These are phyloP conservation scores for Cetonia aurata DNA, from an alignment of 2,888 invertebrate species.

Conservation along the genomic window DNA sequence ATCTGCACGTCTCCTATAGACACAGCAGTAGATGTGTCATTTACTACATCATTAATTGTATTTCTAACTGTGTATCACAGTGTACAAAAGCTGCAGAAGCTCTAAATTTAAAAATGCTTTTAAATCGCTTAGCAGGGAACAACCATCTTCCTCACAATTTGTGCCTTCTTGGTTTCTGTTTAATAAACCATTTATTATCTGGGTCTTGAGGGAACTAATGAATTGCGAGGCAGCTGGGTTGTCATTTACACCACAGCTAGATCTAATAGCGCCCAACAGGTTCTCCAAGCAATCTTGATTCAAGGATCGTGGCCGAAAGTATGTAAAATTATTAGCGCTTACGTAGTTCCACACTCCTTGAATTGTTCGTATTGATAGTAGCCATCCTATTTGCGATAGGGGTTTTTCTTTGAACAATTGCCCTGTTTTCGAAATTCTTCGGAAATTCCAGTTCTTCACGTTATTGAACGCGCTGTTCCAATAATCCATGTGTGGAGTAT, in stretches of 20 bases:
- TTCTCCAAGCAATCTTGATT: conserved; percentile 52
- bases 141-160: conserved; percentile 47
- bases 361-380: conserved; percentile 37
- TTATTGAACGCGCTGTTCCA: conserved; percentile 45
- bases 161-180: conserved; percentile 14
- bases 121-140: conserved; percentile 4
- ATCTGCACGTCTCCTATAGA: too few relatives aligned
- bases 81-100: too few relatives aligned
- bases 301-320: conserved; percentile 42
- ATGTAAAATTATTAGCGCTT: not conserved
- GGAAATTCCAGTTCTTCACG: conserved; percentile 46
- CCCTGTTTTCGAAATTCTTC: conserved; percentile 1
- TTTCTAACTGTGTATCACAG: too few relatives aligned
- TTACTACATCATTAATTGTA: too few relatives aligned
- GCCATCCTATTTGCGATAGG: conserved; percentile 49
- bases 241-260: conserved; percentile 49
- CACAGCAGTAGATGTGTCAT: too few relatives aligned
- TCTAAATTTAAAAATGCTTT: too few relatives aligned
- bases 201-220: conserved; percentile 46
- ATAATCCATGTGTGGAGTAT: conserved; percentile 43
- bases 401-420: conserved; percentile 38
- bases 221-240: conserved; percentile 49
- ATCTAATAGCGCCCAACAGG: conserved; percentile 47
- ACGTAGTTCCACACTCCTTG: not conserved
- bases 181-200: conserved; percentile 46